Conservation (phyloP, 1,140 invertebrate species). For the Scaptomyza graminum region DNA sequence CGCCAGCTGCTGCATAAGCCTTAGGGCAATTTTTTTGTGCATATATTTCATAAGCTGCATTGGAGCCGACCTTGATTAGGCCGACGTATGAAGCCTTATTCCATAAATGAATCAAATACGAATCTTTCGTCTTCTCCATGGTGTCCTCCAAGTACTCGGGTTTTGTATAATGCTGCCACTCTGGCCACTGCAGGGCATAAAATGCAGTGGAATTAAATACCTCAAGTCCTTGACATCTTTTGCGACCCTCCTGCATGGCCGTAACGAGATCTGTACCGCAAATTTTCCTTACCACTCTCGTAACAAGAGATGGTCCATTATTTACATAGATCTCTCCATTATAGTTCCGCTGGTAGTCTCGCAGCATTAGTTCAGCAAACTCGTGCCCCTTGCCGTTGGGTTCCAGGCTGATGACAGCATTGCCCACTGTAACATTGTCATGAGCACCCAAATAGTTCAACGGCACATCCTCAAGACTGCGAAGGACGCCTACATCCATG, state of each 20-base stretch:
- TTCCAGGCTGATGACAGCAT: slow-evolving; percentile 87
- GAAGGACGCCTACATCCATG: slow-evolving; percentile 89
- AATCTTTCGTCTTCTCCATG: slow-evolving; percentile 84
- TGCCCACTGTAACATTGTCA: slow-evolving; percentile 86
- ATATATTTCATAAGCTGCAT: slow-evolving; percentile 4
- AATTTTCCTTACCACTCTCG: slow-evolving; percentile 86
- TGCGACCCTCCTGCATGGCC: slow-evolving; percentile 85
- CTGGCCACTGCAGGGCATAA: slow-evolving; percentile 87
- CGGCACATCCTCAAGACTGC: slow-evolving; percentile 85
- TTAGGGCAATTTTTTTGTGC: slow-evolving; percentile 15
- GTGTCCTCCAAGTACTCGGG: slow-evolving; percentile 83
- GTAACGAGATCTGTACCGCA: slow-evolving; percentile 85
- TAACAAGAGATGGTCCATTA: slow-evolving; percentile 87
- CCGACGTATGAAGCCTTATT: slow-evolving; percentile 2
- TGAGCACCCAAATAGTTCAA: slow-evolving; percentile 87
- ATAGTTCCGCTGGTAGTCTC: slow-evolving; percentile 86
- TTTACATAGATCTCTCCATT: slow-evolving; percentile 87
- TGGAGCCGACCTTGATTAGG: not conserved
- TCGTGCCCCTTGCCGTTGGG: slow-evolving; percentile 85
- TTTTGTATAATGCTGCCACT: slow-evolving; percentile 87
- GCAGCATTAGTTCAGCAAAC: slow-evolving; percentile 86
- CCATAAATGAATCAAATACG: slow-evolving; percentile 80
- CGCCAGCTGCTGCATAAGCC: slow-evolving; percentile 21
- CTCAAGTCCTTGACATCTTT: slow-evolving; percentile 86
- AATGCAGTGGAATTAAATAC: slow-evolving; percentile 87